A percentile compares a stretch with the other conserved stretches of the same genome.
These are phyloP conservation scores for Tinea trinotella DNA, from an alignment of 2,888 invertebrate species.

Conservation along the genomic window DNA sequence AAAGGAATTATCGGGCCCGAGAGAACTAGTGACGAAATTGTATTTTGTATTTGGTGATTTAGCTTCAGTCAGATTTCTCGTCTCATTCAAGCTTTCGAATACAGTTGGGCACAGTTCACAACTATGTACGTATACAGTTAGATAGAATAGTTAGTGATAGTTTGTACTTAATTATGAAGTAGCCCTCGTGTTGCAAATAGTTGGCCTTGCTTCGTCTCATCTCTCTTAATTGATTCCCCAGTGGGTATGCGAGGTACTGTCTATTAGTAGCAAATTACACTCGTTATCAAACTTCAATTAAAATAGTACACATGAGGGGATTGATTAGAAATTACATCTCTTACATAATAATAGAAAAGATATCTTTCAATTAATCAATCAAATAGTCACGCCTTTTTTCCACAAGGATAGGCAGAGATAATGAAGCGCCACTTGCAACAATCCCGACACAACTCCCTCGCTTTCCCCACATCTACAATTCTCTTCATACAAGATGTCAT, in stretches of 20 bases:
- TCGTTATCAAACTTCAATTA: background rate
- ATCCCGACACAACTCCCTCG: no score
- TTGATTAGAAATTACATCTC: no score
- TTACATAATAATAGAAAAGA: no score
- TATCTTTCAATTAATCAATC: no score
- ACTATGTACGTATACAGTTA: conserved; percentile 7
- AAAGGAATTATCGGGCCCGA: conserved; percentile 36
- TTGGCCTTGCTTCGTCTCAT: conserved; percentile 10
- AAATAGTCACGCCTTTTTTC: no score
- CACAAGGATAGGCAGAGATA: no score
- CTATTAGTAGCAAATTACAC: background rate
- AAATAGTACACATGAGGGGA: no score
- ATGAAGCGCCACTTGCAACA: no score
- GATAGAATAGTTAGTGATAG: conserved; percentile 17
- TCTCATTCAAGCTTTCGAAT: conserved; percentile 5
- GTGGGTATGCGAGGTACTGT: conserved; percentile 1
- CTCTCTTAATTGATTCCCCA: conserved; percentile 12
- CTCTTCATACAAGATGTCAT: no score
- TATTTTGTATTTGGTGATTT: conserved; percentile 23
- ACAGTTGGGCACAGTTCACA: conserved; percentile 5
- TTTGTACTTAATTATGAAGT: conserved; percentile 18
- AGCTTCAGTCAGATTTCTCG: conserved; percentile 19
- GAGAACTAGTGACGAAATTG: conserved; percentile 22
- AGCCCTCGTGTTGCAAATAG: conserved; percentile 12
- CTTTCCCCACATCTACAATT: no score